A percentile compares a stretch with the other conserved stretches of the same genome.
phyloP scores from a whole-genome alignment of 2,113 vertebrate species.

The western clawed frog (Xenopus tropicalis) region DNA sequence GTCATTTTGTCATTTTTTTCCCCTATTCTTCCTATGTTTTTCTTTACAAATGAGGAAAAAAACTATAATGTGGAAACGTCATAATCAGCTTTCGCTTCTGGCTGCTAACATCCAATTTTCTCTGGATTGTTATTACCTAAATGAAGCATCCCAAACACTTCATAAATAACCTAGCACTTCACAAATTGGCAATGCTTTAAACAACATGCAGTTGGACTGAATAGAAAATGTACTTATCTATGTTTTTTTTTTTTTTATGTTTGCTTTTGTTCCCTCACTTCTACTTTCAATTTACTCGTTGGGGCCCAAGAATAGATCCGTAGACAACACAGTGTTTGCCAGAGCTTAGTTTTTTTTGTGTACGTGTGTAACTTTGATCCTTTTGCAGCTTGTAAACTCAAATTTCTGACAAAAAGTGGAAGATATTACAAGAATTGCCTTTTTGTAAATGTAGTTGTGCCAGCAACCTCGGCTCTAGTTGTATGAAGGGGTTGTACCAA shows the following conservation, averaged over 20 bases:
- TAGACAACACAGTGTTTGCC: background rate
- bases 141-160: slow-evolving; percentile 54
- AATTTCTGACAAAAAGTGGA: too few species aligned
- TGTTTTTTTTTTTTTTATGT: slow-evolving; percentile 2
- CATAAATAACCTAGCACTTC: slow-evolving; percentile 51
- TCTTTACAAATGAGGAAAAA: slow-evolving; percentile 57
- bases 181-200: slow-evolving; percentile 50
- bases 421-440: too few species aligned
- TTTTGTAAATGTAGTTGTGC: too few species aligned
- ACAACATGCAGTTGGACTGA: slow-evolving; percentile 51
- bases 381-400: too few species aligned
- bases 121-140: slow-evolving; percentile 55
- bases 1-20: slow-evolving; percentile 9
- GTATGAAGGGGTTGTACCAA: too few species aligned
- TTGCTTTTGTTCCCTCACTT: slow-evolving; percentile 49
- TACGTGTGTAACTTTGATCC: too few species aligned
- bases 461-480: too few species aligned
- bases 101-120: slow-evolving; percentile 61
- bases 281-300: slow-evolving; percentile 23
- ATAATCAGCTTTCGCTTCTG: slow-evolving; percentile 57
- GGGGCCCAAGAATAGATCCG: slow-evolving; percentile 1
- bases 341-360: background rate
- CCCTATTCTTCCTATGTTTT: slow-evolving; percentile 32
- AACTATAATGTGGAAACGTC: slow-evolving; percentile 55
- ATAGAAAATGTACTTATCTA: slow-evolving; percentile 51